Evolutionary conservation across 2,113 vertebrate species (phyloP).

Genomic region (Bubo blakistoni): DNA sequence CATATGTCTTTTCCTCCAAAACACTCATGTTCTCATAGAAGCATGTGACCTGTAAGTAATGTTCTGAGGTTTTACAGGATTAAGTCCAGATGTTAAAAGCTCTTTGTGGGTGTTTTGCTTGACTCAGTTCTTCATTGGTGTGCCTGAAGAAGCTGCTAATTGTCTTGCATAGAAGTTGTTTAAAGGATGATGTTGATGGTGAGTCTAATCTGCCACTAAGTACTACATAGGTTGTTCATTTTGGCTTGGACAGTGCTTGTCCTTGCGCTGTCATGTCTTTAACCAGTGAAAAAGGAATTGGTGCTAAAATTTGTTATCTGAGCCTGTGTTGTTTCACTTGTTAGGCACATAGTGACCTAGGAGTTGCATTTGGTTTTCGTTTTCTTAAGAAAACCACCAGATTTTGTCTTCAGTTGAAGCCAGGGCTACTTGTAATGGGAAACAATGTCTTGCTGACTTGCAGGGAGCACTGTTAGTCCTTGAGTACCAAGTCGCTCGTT

Average conservation of each 20-base stretch:
- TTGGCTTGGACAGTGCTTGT: not conserved
- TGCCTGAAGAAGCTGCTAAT: not conserved
- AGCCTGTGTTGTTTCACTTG: not conserved
- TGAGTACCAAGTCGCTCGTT: accelerated
- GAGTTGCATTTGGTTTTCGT: accelerated
- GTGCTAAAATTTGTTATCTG: not conserved
- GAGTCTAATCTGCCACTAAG: not conserved
- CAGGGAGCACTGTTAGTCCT: not conserved
- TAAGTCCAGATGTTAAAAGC: not conserved
- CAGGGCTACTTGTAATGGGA: not conserved
- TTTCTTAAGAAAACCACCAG: not conserved
- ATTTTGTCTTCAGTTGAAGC: not conserved
- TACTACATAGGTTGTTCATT: not conserved
- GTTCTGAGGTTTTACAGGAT: not conserved
- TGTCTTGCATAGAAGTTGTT: not conserved
- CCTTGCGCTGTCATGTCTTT: not conserved
- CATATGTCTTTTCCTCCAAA: accelerated
- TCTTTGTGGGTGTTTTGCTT: not conserved
- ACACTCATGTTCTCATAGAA: not conserved
- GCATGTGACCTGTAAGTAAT: accelerated
- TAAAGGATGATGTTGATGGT: not conserved
- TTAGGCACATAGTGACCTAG: not conserved
- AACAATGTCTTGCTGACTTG: not conserved
- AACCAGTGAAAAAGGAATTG: not conserved
- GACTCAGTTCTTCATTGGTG: not conserved